Percentiles rank a stretch among this genome's conserved stretches.
Conservation (phyloP, 2,888 invertebrate genomes). For the Palloptera scutellata region DNA sequence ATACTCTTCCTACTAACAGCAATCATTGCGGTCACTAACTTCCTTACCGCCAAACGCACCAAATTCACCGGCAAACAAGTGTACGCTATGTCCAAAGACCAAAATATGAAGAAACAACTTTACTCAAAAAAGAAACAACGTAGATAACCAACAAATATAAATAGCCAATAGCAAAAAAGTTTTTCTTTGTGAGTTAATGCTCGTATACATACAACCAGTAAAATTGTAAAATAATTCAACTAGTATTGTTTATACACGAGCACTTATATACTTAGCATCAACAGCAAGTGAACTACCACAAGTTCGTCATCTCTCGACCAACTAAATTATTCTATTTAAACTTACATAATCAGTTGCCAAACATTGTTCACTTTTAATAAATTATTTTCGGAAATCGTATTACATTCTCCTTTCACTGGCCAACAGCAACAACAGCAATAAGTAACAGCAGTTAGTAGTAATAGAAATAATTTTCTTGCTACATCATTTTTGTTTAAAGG, state of each 20-base stretch:
- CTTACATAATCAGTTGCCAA: background rate
- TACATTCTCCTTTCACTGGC: background rate
- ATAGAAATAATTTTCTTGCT: background rate
- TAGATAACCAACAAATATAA: background rate
- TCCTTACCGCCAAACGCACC: too few species aligned
- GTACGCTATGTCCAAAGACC: background rate
- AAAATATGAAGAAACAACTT: background rate
- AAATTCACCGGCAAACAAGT: too few species aligned
- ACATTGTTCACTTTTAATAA: constrained; percentile 14
- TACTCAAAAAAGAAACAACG: background rate
- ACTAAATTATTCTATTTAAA: constrained; percentile 1
- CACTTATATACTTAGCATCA: background rate
- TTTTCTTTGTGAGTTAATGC: background rate
- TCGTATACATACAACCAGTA: background rate
- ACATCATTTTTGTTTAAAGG: background rate
- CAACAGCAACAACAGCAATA: background rate
- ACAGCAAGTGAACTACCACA: background rate
- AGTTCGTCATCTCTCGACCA: background rate
- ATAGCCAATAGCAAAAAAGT: background rate
- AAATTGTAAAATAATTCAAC: background rate
- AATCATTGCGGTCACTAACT: too few species aligned
- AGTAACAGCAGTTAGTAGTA: background rate
- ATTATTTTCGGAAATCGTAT: constrained; percentile 13
- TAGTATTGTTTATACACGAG: background rate
- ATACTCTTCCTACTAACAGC: too few species aligned